A percentile compares a stretch with the other conserved stretches of the same genome.
These are phyloP conservation scores for Grammomys dolichurus DNA, from an alignment of 2,113 vertebrate species.

Conservation along the genomic window DNA sequence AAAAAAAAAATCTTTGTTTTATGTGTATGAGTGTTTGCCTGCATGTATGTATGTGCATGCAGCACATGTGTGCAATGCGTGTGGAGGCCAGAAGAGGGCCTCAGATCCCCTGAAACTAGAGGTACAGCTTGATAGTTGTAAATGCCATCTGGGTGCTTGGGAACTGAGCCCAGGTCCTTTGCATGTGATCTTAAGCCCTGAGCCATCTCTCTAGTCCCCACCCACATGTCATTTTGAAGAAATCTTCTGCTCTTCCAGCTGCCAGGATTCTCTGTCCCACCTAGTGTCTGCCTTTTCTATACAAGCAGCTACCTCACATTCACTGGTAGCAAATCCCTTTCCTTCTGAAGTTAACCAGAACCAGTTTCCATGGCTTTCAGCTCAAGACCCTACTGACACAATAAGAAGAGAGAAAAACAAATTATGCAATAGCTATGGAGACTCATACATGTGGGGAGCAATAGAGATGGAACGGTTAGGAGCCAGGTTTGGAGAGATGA, in stretches of 20 bases:
- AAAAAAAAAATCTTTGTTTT: not conserved
- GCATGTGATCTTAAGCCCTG: not conserved
- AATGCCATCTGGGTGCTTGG: no score
- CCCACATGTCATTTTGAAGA: not conserved
- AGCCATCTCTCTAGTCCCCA: not conserved
- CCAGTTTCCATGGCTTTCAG: not conserved
- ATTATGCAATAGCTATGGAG: not conserved
- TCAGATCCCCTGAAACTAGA: not conserved
- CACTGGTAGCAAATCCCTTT: not conserved
- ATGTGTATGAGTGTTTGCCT: not conserved
- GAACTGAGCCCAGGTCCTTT: not conserved
- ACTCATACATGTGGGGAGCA: rapidly evolving
- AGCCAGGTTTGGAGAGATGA: not conserved
- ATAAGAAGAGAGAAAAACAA: not conserved
- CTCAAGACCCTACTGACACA: not conserved
- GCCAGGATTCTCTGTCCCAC: not conserved
- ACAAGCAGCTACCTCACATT: not conserved
- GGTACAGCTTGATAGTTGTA: not conserved
- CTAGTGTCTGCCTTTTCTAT: not conserved
- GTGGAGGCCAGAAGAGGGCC: not conserved
- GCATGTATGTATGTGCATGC: not conserved
- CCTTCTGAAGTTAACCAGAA: not conserved
- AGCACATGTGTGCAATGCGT: not conserved
- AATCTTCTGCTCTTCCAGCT: not conserved
- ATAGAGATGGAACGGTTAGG: not conserved